These are phyloP conservation scores for Thereva nobilitata DNA, from an alignment of 2,888 invertebrate genomes.

Conservation along the genomic window DNA sequence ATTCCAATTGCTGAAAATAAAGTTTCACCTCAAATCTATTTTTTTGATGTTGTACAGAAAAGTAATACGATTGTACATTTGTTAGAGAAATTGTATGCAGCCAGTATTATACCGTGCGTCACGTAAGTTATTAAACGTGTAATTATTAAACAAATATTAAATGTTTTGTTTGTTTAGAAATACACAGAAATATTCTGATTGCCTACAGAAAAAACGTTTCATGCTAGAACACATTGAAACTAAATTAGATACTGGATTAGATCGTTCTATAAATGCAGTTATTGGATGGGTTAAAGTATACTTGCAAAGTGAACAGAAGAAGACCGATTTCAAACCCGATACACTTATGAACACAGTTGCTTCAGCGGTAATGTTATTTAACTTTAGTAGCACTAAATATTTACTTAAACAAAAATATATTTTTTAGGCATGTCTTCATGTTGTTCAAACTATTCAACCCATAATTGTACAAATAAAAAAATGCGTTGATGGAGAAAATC, in stretches of 20 bases:
- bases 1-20: constrained; percentile 90
- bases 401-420: neutral
- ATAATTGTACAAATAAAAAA: constrained; percentile 77
- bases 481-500: constrained; percentile 90
- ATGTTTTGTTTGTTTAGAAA: constrained; percentile 63
- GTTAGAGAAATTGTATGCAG: constrained; percentile 90
- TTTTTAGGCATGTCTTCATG: constrained; percentile 76
- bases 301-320: constrained; percentile 91
- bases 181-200: constrained; percentile 85
- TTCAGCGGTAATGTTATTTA: constrained; percentile 68
- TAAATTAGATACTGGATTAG: constrained; percentile 87
- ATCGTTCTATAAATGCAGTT: constrained; percentile 83
- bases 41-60: constrained; percentile 91
- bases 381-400: neutral
- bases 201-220: constrained; percentile 81
- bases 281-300: constrained; percentile 90
- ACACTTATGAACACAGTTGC: constrained; percentile 84
- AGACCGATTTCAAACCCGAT: constrained; percentile 90
- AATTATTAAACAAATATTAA: neutral
- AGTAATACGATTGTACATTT: constrained; percentile 91
- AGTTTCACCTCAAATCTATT: constrained; percentile 84
- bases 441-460: constrained; percentile 79
- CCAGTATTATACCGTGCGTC: constrained; percentile 85
- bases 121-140: constrained; percentile 63
- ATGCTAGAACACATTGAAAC: constrained; percentile 87